A percentile compares a stretch with the other conserved stretches of the same genome.
Evolutionary conservation across 2,113 vertebrate species (phyloP).

Genomic region (Amia ocellicauda): DNA sequence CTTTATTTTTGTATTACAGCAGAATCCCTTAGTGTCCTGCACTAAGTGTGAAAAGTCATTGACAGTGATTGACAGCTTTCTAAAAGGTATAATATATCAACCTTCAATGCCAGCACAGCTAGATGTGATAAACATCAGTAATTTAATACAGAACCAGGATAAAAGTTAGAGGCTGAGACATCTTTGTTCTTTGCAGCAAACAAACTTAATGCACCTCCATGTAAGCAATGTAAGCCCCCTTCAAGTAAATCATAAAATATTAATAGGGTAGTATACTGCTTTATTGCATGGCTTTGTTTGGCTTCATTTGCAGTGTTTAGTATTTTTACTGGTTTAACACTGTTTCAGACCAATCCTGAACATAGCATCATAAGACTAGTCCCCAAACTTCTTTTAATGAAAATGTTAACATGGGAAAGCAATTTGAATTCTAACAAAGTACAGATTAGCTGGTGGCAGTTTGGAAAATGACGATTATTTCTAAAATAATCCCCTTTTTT

Average conservation of each 20-base stretch:
- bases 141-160: conserved; percentile 79
- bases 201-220: conserved; percentile 80
- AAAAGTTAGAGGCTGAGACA: conserved; percentile 79
- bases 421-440: conserved; percentile 80
- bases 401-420: conserved; percentile 73
- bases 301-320: conserved; percentile 32
- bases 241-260: conserved; percentile 75
- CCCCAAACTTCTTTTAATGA: conserved; percentile 62
- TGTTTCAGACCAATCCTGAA: conserved; percentile 61
- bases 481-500: conserved; percentile 77
- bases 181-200: conserved; percentile 81
- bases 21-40: conserved; percentile 41
- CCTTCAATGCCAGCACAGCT: conserved; percentile 78
- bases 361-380: conserved; percentile 56
- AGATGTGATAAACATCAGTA: conserved; percentile 90
- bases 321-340: conserved; percentile 48
- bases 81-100: conserved; percentile 86
- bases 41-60: conserved; percentile 72
- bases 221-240: conserved; percentile 62
- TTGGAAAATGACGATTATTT: conserved; percentile 72
- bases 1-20: conserved; percentile 41
- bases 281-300: conserved; percentile 20
- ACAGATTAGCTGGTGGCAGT: conserved; percentile 73
- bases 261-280: conserved; percentile 66
- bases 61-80: conserved; percentile 84